Conservation (phyloP, 2,113 vertebrate species). For the Oophaga pumilio region DNA sequence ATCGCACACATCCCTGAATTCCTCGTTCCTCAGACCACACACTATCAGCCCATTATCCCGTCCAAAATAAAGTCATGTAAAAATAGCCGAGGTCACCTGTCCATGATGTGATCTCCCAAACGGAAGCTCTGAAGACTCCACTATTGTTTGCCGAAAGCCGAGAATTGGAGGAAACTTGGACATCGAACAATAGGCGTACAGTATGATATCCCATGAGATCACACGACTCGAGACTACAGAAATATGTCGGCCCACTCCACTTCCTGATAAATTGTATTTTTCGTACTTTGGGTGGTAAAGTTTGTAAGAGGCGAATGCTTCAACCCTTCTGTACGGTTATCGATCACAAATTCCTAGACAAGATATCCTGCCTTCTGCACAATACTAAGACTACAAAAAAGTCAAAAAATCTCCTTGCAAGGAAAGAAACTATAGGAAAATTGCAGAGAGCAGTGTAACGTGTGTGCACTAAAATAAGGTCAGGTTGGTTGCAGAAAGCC, state of each 20-base stretch:
- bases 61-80: not conserved
- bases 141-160: not conserved
- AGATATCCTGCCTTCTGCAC: not conserved
- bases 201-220: not conserved
- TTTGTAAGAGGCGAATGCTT: not conserved
- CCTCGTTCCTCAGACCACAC: conserved; percentile 4
- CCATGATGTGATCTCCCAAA: not conserved
- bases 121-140: not conserved
- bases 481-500: not conserved
- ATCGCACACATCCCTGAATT: not conserved
- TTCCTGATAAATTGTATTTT: not conserved
- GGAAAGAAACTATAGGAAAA: not conserved
- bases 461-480: not conserved
- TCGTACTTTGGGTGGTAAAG: too few relatives aligned
- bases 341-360: not conserved
- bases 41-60: not conserved
- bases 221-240: not conserved
- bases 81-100: conserved; percentile 5
- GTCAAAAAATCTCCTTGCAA: too few relatives aligned
- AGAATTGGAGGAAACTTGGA: conserved; percentile 34
- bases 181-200: conserved; percentile 11
- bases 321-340: not conserved
- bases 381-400: too few relatives aligned
- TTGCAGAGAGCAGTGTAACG: not conserved
- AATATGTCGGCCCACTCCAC: not conserved